Evolutionary conservation across 2,888 invertebrate species (phyloP), one percentile per base, ranked within the genome.

Genomic region (Pseudolycoriella hygida): DNA sequence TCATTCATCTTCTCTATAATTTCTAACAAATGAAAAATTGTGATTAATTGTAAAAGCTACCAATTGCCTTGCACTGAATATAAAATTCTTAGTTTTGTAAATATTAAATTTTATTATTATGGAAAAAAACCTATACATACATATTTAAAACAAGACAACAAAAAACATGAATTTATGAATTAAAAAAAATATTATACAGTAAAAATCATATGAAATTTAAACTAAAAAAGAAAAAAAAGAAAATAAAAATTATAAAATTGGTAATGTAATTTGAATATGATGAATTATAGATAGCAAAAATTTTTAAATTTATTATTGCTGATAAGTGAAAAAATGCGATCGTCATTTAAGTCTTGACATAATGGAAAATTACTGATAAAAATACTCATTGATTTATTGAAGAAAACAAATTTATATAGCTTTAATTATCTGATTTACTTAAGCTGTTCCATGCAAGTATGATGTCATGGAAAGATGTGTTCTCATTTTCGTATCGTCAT

Each of bases 61-160:
- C 47, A 49, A 49, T 47, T 49, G 49, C 49, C 49, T 49, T 49
- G 48, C 48, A 48, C 48, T 48, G 45, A 48, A 45, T 38, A 15
- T 31, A 31, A 30, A 18, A 40, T 34, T 34, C 12, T 34, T 34
- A 34, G 34, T 34, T 34, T 34, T 34, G 34, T 40, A 40, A 40
- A 40, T 15, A 40, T 25, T 25, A 25, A 25, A 25, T 25, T 25
- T 25, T 17, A 40, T 15, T 18, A 15, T 15, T 10, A 40, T 15
- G 17, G 15, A 17, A 40, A 15, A 40, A 17, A 40, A 40, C 11
- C 11, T 40, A 15, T 17, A 40, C 17, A 17, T 34, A 34, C 34
- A 14, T 34, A 12, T 34, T 34, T 14, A 34, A 34, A 14, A 14
- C 15, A 34, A 12, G 34, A 34, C 12, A 25, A 25, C 25, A 25